Percentiles rank a stretch among this genome's conserved stretches.
Conservation (phyloP, 2,888 invertebrate genomes). For the Chrysomela aeneicollis region DNA sequence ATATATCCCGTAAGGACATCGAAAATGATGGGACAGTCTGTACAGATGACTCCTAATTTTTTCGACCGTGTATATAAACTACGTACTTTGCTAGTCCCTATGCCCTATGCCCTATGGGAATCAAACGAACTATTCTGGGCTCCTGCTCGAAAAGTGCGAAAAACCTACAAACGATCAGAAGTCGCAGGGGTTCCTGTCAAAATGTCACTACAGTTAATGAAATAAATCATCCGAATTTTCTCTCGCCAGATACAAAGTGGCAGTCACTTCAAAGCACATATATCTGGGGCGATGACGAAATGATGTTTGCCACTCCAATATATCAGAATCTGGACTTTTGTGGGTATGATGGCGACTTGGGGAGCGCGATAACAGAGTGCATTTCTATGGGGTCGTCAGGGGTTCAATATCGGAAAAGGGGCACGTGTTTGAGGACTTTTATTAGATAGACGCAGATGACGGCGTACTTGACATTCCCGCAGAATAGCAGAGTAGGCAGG, state of each 20-base stretch:
- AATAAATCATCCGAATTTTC: background rate
- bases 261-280: background rate
- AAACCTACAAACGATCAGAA: too few relatives aligned
- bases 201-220: too few relatives aligned
- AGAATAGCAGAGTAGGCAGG: background rate
- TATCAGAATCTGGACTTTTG: background rate
- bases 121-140: too few relatives aligned
- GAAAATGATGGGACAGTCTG: too few relatives aligned
- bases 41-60: too few relatives aligned
- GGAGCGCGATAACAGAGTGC: background rate
- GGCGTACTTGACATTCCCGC: slow-evolving; percentile 13
- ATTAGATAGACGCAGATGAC: slow-evolving; percentile 17
- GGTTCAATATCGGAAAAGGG: slow-evolving; percentile 23
- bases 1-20: too few relatives aligned
- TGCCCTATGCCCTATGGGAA: too few relatives aligned
- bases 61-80: too few relatives aligned
- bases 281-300: background rate
- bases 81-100: too few relatives aligned
- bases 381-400: background rate
- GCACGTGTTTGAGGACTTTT: slow-evolving; percentile 32
- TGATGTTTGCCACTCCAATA: slow-evolving; percentile 3
- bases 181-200: too few relatives aligned
- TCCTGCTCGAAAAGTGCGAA: too few relatives aligned
- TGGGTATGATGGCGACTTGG: too few relatives aligned
- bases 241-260: background rate